These are phyloP conservation scores for Mylabris phalerata DNA, from an alignment of 1,140 invertebrate species.

Conservation along the genomic window DNA sequence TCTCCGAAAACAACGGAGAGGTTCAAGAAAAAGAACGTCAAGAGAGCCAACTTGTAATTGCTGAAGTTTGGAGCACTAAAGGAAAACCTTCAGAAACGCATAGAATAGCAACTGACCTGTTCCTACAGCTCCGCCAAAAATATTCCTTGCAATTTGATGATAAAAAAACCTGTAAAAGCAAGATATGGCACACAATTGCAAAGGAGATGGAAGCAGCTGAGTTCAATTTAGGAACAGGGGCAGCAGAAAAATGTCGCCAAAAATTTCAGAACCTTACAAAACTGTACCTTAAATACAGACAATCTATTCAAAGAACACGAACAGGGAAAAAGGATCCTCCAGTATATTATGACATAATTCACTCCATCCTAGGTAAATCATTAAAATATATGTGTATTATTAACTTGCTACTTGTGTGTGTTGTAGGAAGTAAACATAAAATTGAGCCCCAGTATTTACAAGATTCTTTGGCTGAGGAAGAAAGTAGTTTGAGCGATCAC, in stretches of 20 bases:
- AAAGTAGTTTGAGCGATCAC: too few species aligned
- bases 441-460: constrained; percentile 1
- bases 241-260: constrained; percentile 7
- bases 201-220: not conserved
- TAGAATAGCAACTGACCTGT: not conserved
- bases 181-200: not conserved
- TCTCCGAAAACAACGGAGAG: too few species aligned
- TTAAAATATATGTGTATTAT: too few species aligned
- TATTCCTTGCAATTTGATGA: not conserved
- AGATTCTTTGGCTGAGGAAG: not conserved
- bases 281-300: constrained; percentile 6
- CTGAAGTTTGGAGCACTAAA: not conserved
- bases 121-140: not conserved
- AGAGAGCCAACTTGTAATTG: too few species aligned
- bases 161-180: not conserved
- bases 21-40: too few species aligned
- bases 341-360: constrained; percentile 8
- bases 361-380: not conserved
- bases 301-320: constrained; percentile 4
- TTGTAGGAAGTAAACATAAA: constrained; percentile 9
- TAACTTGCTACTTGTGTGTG: too few species aligned
- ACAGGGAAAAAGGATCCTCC: constrained; percentile 5
- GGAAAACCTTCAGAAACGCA: not conserved
- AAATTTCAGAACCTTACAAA: constrained; percentile 12
- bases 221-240: not conserved